Evolutionary conservation across 2,113 vertebrate species (phyloP).

Genomic region (Cynocephalus volans): DNA sequence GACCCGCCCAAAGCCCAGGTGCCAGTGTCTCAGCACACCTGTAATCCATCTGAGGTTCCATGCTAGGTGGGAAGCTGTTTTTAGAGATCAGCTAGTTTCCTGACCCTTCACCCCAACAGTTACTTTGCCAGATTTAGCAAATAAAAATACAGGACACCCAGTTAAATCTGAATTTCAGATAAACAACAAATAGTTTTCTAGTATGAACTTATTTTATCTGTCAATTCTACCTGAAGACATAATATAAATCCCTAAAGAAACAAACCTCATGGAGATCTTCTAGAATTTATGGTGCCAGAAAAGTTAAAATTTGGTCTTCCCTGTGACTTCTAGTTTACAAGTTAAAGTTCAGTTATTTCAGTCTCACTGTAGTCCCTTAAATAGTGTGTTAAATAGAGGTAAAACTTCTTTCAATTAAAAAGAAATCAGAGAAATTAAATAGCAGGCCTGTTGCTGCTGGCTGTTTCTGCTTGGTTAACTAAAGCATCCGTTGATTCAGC

Average conservation of each 20-base stretch:
- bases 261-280: neutral
- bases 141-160: neutral
- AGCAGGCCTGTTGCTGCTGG: neutral
- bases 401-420: constrained; percentile 56
- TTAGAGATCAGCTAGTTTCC: neutral
- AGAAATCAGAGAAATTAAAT: constrained; percentile 16
- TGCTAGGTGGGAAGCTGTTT: neutral
- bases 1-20: neutral
- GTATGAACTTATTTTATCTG: neutral
- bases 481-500: neutral
- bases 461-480: neutral
- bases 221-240: neutral
- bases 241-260: neutral
- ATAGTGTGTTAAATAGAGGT: constrained; percentile 26
- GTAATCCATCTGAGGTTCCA: neutral
- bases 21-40: neutral
- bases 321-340: neutral
- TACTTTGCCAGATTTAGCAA: neutral
- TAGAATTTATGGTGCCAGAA: neutral
- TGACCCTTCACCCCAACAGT: neutral
- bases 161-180: constrained; percentile 32
- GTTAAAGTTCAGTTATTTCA: constrained; percentile 12
- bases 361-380: neutral
- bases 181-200: constrained; percentile 9
- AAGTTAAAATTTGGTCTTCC: constrained; percentile 19